Evolutionary conservation across 2,888 invertebrate species (phyloP).

Genomic region (Zygothrica quintamaculata): DNA sequence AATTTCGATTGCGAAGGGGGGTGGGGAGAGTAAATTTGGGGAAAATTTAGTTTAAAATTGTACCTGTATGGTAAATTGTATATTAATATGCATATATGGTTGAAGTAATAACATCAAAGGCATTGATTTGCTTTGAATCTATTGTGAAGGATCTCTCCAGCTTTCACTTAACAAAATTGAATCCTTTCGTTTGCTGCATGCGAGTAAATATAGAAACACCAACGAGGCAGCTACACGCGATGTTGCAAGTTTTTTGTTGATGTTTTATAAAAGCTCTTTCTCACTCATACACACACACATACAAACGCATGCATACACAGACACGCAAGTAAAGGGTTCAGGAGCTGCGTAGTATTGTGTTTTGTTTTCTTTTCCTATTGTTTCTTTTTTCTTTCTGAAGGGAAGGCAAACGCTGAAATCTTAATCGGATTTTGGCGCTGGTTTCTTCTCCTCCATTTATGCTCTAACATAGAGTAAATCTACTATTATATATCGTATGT

Average conservation of each 20-base stretch:
- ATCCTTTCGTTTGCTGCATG: slow-evolving; percentile 65
- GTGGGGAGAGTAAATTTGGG: no score
- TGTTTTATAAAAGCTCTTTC: slow-evolving; percentile 66
- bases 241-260: slow-evolving; percentile 64
- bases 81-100: no score
- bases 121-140: slow-evolving; percentile 76
- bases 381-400: no score
- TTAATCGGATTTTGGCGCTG: slow-evolving; percentile 78
- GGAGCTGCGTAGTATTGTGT: no score
- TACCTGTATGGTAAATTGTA: no score
- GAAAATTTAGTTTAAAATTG: no score
- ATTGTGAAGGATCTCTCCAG: no score
- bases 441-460: slow-evolving; percentile 36
- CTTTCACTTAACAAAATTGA: slow-evolving; percentile 61
- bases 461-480: slow-evolving; percentile 23
- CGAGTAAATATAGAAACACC: no score
- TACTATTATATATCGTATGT: no score
- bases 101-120: slow-evolving; percentile 53
- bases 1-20: no score
- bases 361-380: slow-evolving; percentile 12
- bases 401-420: slow-evolving; percentile 62
- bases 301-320: slow-evolving; percentile 20
- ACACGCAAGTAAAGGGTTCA: slow-evolving; percentile 28
- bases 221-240: slow-evolving; percentile 26
- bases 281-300: slow-evolving; percentile 9